A percentile compares a stretch with the other conserved stretches of the same genome.
phyloP scores from a whole-genome alignment of 1,140 invertebrate species.

The Diorhabda sublineata region DNA sequence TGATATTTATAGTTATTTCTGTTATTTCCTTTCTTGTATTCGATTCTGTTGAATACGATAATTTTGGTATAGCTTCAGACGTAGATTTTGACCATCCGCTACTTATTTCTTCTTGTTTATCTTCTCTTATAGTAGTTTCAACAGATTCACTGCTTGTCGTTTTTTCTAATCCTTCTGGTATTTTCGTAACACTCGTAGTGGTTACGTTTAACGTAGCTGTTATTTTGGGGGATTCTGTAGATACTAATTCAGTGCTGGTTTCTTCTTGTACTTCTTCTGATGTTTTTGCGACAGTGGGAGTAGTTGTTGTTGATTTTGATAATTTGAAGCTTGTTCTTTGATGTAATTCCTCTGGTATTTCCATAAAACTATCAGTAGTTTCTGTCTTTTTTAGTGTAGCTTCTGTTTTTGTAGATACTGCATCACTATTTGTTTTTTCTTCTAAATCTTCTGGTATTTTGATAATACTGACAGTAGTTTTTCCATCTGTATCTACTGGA shows the following conservation, averaged over 20 bases:
- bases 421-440: no score
- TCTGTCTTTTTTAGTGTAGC: no score
- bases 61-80: no score
- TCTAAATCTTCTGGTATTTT: no score
- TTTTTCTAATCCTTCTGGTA: not conserved
- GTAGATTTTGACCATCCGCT: no score
- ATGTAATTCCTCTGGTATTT: not conserved
- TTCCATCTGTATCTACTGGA: no score
- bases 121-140: no score
- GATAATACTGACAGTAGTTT: no score
- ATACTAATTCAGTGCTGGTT: not conserved
- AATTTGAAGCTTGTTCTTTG: not conserved
- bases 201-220: not conserved
- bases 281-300: not conserved
- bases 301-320: not conserved
- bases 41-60: no score
- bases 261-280: not conserved
- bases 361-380: not conserved
- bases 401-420: no score
- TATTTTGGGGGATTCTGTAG: not conserved
- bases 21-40: not conserved
- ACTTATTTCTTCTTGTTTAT: not conserved
- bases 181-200: not conserved
- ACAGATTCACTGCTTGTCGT: not conserved
- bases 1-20: not conserved